phyloP scores from a whole-genome alignment of 2,797 vertebrate species.

The Molossus molossus region DNA sequence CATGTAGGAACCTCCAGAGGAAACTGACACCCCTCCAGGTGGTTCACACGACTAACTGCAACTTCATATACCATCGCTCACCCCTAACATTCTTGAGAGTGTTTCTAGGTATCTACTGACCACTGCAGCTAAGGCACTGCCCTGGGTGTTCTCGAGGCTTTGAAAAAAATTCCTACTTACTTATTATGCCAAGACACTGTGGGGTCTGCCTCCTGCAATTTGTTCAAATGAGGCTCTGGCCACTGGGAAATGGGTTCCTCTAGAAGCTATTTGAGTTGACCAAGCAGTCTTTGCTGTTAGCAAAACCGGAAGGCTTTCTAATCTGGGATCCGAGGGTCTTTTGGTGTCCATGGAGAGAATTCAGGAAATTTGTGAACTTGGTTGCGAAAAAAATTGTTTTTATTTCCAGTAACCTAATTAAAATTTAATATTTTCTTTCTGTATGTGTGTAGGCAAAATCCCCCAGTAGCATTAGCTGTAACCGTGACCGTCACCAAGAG shows the following conservation, averaged over 20 bases:
- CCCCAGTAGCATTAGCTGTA: not conserved
- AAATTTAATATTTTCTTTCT: constrained; percentile 43
- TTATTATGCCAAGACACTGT: not conserved
- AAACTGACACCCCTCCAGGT: not conserved
- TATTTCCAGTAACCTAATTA: constrained; percentile 45
- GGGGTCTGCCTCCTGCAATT: not conserved
- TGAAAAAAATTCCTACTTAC: not conserved
- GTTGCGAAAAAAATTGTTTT: not conserved
- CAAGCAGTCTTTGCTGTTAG: not conserved
- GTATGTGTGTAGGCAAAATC: not conserved
- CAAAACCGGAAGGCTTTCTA: not conserved
- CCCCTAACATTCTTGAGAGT: not conserved
- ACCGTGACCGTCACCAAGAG: not conserved
- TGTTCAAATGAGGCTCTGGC: constrained; percentile 44
- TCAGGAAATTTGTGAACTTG: not conserved
- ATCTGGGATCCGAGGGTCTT: not conserved
- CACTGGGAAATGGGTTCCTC: not conserved
- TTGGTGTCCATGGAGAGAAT: not conserved
- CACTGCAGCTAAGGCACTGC: not conserved
- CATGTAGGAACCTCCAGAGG: not conserved
- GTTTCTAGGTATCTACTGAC: not conserved
- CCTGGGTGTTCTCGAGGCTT: not conserved
- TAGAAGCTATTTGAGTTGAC: not conserved
- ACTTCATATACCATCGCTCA: not conserved
- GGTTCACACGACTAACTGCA: not conserved